These are phyloP conservation scores for Zeugodacus cucurbitae DNA, from an alignment of 1,140 invertebrate genomes.

Conservation along the genomic window DNA sequence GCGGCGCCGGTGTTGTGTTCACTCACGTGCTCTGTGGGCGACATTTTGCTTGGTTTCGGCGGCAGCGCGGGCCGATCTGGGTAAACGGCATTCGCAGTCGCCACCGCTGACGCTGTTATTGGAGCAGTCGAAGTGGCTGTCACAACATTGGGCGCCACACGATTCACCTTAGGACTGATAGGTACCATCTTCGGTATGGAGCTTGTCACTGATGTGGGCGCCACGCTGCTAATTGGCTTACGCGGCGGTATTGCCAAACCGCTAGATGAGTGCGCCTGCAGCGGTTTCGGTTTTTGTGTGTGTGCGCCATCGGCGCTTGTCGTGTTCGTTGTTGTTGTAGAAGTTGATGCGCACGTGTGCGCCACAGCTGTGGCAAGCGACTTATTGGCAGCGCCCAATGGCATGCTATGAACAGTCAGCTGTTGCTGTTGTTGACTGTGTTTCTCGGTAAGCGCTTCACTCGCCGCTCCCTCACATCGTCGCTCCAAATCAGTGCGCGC, in stretches of 20 bases:
- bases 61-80: constrained; percentile 74
- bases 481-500: neutral
- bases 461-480: constrained; percentile 51
- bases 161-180: constrained; percentile 68
- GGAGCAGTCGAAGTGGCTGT: constrained; percentile 65
- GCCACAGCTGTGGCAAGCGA: constrained; percentile 56
- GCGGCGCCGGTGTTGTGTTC: neutral
- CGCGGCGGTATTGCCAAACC: constrained; percentile 67
- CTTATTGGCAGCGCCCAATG: constrained; percentile 75
- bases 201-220: constrained; percentile 78
- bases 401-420: constrained; percentile 76
- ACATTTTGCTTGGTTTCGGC: constrained; percentile 74
- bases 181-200: constrained; percentile 77
- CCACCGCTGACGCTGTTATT: neutral
- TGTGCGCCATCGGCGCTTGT: constrained; percentile 47
- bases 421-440: constrained; percentile 54
- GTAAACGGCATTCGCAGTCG: neutral
- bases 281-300: constrained; percentile 52
- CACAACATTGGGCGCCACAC: constrained; percentile 62
- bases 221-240: constrained; percentile 85
- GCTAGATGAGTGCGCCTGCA: constrained; percentile 51
- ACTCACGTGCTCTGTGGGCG: constrained; percentile 51
- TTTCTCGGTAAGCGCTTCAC: constrained; percentile 58
- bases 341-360: constrained; percentile 6
- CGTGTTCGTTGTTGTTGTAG: constrained; percentile 45